Conservation (phyloP, 2,888 invertebrate genomes). For the Leucoma salicis region DNA sequence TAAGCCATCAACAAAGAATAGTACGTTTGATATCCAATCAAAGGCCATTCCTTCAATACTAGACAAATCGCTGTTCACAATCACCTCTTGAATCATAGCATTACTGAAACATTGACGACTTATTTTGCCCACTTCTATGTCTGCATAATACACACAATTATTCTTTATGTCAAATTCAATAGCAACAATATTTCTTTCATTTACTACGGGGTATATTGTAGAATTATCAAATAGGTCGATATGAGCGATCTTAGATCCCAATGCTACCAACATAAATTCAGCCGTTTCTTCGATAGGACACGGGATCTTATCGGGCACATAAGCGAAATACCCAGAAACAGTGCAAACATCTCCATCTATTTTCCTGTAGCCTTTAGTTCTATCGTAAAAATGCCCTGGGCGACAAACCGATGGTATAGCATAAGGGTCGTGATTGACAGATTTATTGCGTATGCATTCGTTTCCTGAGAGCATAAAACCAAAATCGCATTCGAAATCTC, state of each 20-base stretch:
- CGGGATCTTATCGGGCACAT: conserved; percentile 86
- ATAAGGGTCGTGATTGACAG: conserved; percentile 84
- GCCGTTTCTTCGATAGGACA: conserved; percentile 86
- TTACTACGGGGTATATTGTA: conserved; percentile 85
- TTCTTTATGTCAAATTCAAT: conserved; percentile 92
- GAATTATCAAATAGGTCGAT: conserved; percentile 84
- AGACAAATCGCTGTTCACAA: conserved; percentile 88
- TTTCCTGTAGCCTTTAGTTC: conserved; percentile 93
- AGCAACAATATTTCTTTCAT: conserved; percentile 90
- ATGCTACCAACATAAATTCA: conserved; percentile 91
- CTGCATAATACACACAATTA: conserved; percentile 95
- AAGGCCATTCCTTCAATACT: conserved; percentile 94
- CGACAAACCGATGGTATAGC: conserved; percentile 85
- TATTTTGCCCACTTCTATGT: conserved; percentile 90
- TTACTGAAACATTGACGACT: conserved; percentile 89
- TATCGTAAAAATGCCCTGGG: conserved; percentile 88
- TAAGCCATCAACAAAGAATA: conserved; percentile 94
- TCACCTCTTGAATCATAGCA: conserved; percentile 83
- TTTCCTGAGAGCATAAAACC: conserved; percentile 85
- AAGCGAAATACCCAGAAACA: conserved; percentile 87
- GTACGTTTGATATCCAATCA: conserved; percentile 93
- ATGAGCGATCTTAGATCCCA: conserved; percentile 88
- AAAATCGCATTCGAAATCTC: conserved; percentile 94
- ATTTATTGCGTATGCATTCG: conserved; percentile 86
- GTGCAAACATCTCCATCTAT: conserved; percentile 91